These are phyloP conservation scores for Palythoa caribaeorum DNA, from an alignment of 92 coral and sea anemone species.

Conservation along the genomic window DNA sequence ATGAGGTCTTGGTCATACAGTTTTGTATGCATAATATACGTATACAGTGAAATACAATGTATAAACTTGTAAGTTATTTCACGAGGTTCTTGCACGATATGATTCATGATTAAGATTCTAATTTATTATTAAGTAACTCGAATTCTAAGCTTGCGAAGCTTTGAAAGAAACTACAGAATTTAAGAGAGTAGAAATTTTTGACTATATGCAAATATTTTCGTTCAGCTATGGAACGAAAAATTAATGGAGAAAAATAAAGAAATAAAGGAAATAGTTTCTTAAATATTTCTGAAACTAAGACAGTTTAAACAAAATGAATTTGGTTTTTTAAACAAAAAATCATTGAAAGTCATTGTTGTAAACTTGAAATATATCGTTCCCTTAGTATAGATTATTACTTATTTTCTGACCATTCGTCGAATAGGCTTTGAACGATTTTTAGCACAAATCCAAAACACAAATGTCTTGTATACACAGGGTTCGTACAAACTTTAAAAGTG, in stretches of 20 bases:
- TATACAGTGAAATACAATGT: slow-evolving; percentile 7
- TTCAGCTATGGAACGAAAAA: background rate
- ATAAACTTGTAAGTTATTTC: slow-evolving; percentile 4
- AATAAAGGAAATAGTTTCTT: background rate
- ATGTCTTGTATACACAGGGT: too few species aligned
- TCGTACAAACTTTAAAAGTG: too few species aligned
- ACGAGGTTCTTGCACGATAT: background rate
- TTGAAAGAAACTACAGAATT: background rate
- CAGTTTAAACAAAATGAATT: background rate
- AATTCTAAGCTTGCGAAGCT: background rate
- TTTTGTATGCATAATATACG: background rate
- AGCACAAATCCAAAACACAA: too few species aligned
- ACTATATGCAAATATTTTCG: background rate
- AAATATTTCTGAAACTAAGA: background rate
- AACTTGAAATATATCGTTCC: background rate
- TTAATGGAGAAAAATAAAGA: background rate
- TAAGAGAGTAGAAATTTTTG: background rate
- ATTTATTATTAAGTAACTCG: background rate
- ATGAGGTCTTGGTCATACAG: background rate
- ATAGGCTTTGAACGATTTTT: too few species aligned
- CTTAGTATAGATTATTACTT: background rate
- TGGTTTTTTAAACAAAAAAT: background rate
- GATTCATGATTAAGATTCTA: background rate
- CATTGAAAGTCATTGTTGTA: background rate
- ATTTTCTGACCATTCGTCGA: too few species aligned